Evolutionary conservation across 2,888 invertebrate species (phyloP), one percentile per base, ranked within the genome.

Genomic region (Pollenia griseotomentosa): DNA sequence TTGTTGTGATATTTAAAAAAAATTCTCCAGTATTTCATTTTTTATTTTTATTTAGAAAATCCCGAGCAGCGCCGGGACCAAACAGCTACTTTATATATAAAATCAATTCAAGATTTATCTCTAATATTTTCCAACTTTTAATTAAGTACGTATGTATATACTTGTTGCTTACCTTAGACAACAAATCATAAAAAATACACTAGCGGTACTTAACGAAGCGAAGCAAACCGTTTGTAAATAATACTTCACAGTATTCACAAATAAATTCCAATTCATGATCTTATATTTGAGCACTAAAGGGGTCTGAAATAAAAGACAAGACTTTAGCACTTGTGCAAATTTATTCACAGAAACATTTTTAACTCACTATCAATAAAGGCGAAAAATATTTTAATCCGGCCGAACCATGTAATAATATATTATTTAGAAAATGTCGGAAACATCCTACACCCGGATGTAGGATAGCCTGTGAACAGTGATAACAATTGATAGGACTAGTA

Each of bases 341-440:
- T 14, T 6, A 14, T 40, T 11, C 6, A 51, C 33, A 9, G 46
- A 14, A 8, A 46, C 12, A 65, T 48, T 40, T 73, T 51, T 0
- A 8, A 83, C 90, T 89, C 85, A 90, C 90, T 46, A 90, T 23
- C 16, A 88, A 88, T 74, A 92, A 55, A 0, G 92, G 92, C 9
- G 89, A 74, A 86, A 90, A 92, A 51, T 90, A 92, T 78, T 91
- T 91, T 0, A 87, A 59, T 5, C 75, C 57, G 4, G 77, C 63
- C 40, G 83, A 3, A 4, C 42, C 16, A 70, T 78, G 51, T 8
- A 33, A 48, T n/a, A 66, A 48, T 16, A 87, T 40, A 71, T 86
- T 85, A 55, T 80, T 51, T 63, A 88, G 9, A 42, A 83, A 73
- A 68, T 77, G 12, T 19, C 48, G 74, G 6, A 79, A 44, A 75